Conservation (phyloP, 2,888 invertebrate species). For the Eledona agricola region DNA sequence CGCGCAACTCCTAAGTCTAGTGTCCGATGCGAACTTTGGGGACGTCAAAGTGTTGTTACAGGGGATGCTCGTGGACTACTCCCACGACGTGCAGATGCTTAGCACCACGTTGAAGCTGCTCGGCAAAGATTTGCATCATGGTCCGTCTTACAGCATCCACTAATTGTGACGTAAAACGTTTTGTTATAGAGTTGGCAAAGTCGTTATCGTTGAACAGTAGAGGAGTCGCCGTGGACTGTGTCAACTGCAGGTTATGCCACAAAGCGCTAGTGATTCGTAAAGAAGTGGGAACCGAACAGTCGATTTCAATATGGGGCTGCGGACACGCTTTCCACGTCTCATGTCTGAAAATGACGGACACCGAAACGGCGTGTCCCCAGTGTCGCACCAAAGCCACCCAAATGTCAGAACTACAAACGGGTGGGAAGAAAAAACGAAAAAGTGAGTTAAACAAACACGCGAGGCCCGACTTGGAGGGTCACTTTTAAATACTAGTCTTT, state of each 20-base stretch:
- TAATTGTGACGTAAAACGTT: conserved; percentile 1
- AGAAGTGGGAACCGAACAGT: conserved; percentile 47
- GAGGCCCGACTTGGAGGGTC: conserved; percentile 60
- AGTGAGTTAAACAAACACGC: conserved; percentile 37
- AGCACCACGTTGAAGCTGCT: conserved; percentile 73
- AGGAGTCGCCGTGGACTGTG: conserved; percentile 55
- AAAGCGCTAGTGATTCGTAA: conserved; percentile 49
- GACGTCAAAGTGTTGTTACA: conserved; percentile 69
- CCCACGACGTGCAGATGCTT: conserved; percentile 77
- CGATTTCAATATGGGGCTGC: conserved; percentile 57
- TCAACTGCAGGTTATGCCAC: conserved; percentile 57
- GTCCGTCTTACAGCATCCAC: conserved; percentile 54
- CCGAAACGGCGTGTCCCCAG: conserved; percentile 53
- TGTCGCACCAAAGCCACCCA: conserved; percentile 52
- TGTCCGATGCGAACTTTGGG: conserved; percentile 69
- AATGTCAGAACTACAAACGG: conserved; percentile 40
- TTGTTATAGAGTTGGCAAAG: conserved; percentile 58
- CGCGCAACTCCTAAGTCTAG: conserved; percentile 68
- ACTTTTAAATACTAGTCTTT: conserved; percentile 52
- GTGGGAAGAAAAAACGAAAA: conserved; percentile 33
- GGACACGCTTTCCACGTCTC: conserved; percentile 58
- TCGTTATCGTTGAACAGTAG: conserved; percentile 52
- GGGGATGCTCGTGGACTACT: conserved; percentile 79
- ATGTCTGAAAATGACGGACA: conserved; percentile 49
- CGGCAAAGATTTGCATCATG: conserved; percentile 73